Percentiles rank a stretch among this genome's conserved stretches.
Evolutionary conservation across 2,113 vertebrate genomes (phyloP).

Genomic region (Lepus europaeus): DNA sequence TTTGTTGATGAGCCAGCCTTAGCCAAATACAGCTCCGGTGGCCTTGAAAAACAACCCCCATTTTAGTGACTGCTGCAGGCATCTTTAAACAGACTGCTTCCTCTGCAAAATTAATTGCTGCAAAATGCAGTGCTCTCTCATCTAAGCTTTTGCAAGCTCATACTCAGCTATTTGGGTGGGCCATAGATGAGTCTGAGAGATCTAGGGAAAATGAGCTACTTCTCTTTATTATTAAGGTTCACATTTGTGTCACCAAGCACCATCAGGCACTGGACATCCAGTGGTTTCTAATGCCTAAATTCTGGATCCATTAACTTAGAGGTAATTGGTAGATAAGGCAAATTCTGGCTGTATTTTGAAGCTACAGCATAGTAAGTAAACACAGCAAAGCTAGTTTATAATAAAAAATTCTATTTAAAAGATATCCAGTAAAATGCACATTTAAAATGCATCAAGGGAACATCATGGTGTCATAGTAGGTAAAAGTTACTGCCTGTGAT

Average conservation of each 20-base stretch:
- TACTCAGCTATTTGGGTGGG: constrained; percentile 86
- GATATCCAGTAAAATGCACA: neutral
- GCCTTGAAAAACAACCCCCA: constrained; percentile 89
- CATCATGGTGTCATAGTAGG: no score
- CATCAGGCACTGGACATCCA: constrained; percentile 59
- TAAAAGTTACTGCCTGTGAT: no score
- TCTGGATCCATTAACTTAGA: constrained; percentile 40
- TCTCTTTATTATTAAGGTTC: constrained; percentile 72
- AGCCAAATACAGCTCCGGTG: constrained; percentile 86
- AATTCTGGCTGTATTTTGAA: constrained; percentile 41
- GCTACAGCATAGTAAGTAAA: neutral
- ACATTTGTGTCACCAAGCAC: constrained; percentile 60
- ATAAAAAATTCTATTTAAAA: neutral
- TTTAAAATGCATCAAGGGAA: neutral
- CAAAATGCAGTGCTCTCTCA: constrained; percentile 84
- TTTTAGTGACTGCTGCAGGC: constrained; percentile 88
- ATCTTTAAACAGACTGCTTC: constrained; percentile 89
- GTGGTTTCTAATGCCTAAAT: constrained; percentile 46
- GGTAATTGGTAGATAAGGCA: neutral
- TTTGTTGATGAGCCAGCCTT: constrained; percentile 88
- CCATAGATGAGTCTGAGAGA: constrained; percentile 77
- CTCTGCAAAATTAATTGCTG: constrained; percentile 90
- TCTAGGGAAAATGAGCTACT: constrained; percentile 76
- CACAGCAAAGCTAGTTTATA: neutral
- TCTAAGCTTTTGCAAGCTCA: constrained; percentile 83